These are phyloP conservation scores for Patella ulyssiponensis DNA, from an alignment of 2,888 invertebrate species.

Conservation along the genomic window DNA sequence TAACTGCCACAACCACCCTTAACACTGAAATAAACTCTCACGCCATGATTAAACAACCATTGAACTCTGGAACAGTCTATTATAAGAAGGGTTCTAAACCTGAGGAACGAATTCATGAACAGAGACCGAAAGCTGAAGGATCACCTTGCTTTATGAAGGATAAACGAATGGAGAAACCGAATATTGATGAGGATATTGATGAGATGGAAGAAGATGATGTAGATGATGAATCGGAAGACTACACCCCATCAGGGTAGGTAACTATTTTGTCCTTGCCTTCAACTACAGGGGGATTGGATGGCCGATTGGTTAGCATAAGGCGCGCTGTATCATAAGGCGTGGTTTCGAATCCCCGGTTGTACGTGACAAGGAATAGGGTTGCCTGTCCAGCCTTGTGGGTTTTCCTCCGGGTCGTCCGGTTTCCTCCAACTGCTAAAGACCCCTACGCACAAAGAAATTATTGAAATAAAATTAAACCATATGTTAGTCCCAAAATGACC, in stretches of 20 bases:
- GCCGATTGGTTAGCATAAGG: no score
- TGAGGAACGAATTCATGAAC: constrained; percentile 48
- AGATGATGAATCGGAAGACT: constrained; percentile 41
- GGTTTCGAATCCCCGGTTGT: no score
- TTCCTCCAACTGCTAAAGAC: no score
- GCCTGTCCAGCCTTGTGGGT: no score
- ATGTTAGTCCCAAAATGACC: no score
- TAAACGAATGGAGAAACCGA: constrained; percentile 29
- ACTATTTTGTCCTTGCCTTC: no score
- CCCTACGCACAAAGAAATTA: no score
- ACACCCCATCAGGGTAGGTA: constrained; percentile 39
- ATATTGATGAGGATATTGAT: constrained; percentile 31
- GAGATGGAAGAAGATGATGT: constrained; percentile 42
- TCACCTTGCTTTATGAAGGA: constrained; percentile 42
- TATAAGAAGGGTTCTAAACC: constrained; percentile 57
- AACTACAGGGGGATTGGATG: no score
- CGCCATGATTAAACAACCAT: constrained; percentile 37
- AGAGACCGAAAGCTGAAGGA: constrained; percentile 57
- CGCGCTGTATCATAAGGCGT: no score
- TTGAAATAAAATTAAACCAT: no score
- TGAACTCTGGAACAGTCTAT: constrained; percentile 46
- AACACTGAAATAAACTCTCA: constrained; percentile 24
- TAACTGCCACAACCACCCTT: constrained; percentile 26
- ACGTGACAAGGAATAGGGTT: no score
- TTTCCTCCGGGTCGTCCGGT: no score